Evolutionary conservation across 2,113 vertebrate species (phyloP).

Genomic region (Forbesichthys papilliferus): DNA sequence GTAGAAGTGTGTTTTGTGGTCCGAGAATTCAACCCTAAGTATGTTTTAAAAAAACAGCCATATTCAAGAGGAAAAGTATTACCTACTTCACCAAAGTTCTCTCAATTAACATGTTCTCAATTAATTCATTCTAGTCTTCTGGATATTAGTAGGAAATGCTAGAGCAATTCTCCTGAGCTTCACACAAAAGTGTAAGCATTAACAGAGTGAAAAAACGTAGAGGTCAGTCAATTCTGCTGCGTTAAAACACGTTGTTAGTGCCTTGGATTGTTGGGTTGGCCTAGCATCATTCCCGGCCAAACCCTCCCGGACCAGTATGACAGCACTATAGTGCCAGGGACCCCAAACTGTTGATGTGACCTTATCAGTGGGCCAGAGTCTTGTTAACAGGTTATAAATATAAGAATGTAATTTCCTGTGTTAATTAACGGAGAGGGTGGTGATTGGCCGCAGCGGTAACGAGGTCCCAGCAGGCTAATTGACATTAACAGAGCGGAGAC

Average conservation of each 20-base stretch:
- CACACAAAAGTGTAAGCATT: conserved; percentile 11
- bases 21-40: too few relatives aligned
- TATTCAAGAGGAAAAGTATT: too few relatives aligned
- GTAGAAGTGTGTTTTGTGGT: too few relatives aligned
- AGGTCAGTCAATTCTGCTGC: too few relatives aligned
- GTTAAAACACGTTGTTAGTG: too few relatives aligned
- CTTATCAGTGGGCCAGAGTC: conserved; percentile 51
- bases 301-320: conserved; percentile 37
- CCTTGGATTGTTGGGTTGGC: too few relatives aligned
- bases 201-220: not conserved
- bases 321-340: conserved; percentile 36
- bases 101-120: too few relatives aligned
- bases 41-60: too few relatives aligned
- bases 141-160: too few relatives aligned
- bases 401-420: conserved; percentile 53
- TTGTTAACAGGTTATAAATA: conserved; percentile 64
- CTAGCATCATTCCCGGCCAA: conserved; percentile 13
- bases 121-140: too few relatives aligned
- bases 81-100: too few relatives aligned
- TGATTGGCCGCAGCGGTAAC: conserved; percentile 59
- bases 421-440: conserved; percentile 53
- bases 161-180: conserved; percentile 6
- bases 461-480: conserved; percentile 55
- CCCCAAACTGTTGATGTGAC: conserved; percentile 62
- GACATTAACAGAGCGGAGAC: conserved; percentile 39